Conservation (phyloP, 2,888 invertebrate species). For the Tortricodes alternella region DNA sequence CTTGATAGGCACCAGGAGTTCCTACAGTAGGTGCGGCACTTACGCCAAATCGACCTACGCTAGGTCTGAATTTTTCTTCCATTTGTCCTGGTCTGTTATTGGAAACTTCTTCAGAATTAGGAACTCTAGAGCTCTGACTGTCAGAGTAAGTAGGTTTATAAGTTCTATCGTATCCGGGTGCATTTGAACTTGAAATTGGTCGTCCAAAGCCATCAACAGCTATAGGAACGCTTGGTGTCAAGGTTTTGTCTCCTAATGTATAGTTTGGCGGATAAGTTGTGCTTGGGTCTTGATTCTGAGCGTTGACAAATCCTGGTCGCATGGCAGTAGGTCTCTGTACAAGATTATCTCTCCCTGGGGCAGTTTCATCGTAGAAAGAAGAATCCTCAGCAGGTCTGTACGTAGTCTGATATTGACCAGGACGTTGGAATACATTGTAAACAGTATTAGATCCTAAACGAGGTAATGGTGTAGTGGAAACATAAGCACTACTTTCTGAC, state of each 20-base stretch:
- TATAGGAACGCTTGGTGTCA: conserved; percentile 24
- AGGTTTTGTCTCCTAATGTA: conserved; percentile 25
- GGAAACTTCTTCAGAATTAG: not conserved
- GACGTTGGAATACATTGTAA: not conserved
- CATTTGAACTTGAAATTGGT: conserved; percentile 17
- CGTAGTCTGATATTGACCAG: conserved; percentile 2
- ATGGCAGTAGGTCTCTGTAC: conserved; percentile 8
- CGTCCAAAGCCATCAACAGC: conserved; percentile 28
- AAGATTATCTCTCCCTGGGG: not conserved
- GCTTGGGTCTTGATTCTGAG: conserved; percentile 32
- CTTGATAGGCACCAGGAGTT: conserved; percentile 1
- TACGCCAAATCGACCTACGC: conserved; percentile 3
- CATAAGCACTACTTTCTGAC: not conserved
- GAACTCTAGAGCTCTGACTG: not conserved
- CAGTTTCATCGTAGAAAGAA: not conserved
- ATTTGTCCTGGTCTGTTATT: not conserved
- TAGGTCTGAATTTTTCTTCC: conserved; percentile 13
- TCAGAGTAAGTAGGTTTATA: not conserved
- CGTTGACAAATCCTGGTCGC: not conserved
- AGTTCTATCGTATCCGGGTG: conserved; percentile 3
- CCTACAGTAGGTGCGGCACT: conserved; percentile 2
- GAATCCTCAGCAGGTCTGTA: not conserved
- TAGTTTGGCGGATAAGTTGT: conserved; percentile 42
- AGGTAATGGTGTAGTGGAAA: conserved; percentile 12
- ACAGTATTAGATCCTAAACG: not conserved